Evolutionary conservation across 2,888 invertebrate genomes (phyloP), one percentile per base, ranked within the genome.

Genomic region (Cataglyphis cursor): DNA sequence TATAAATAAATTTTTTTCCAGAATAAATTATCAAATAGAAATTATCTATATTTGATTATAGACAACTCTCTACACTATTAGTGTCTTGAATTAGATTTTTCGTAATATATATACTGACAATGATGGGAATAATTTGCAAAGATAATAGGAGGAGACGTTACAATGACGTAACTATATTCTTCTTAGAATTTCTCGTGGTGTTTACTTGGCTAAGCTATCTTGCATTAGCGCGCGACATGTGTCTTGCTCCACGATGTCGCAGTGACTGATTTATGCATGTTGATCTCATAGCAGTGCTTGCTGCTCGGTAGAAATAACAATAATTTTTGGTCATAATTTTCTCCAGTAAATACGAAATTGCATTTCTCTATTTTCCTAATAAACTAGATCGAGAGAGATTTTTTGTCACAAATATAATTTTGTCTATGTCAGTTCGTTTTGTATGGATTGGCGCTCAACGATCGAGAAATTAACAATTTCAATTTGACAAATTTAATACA

Each of bases 261-360:
- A 35, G 73, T 61, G 78, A 80, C 78, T 80, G 78, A 80, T 80
- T 80, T 80, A 80, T 44, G 73, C 59, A 59, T n/a, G 73, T 80
- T 80, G 72, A 51, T 59, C 80, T 66, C 78, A 28, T 2, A 28
- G 28, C 28, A 9, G 57, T 41, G 15, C 61, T 51, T 68, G 65
- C 68, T 54, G 38, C 64, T n/a, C 38, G 51, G n/a, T 51, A 64
- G 64, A 81, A 83, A 81, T 83, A 82, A 80, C 80, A 84, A 74
- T 65, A 64, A 68, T 75, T 72, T 24, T 51, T n/a, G 64, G 38
- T 75, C 62, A 57, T 82, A 84, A 84, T 82, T 84, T 82, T 64
- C 66, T 44, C 24, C 68, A 28, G 57, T 48, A 28, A 48, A 75
- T 62, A 62, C 48, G 66, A 44, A 44, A 48, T 61, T n/a, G 75